phyloP scores from a whole-genome alignment of 2,888 invertebrate genomes.

The Cryptus viduatorius region DNA sequence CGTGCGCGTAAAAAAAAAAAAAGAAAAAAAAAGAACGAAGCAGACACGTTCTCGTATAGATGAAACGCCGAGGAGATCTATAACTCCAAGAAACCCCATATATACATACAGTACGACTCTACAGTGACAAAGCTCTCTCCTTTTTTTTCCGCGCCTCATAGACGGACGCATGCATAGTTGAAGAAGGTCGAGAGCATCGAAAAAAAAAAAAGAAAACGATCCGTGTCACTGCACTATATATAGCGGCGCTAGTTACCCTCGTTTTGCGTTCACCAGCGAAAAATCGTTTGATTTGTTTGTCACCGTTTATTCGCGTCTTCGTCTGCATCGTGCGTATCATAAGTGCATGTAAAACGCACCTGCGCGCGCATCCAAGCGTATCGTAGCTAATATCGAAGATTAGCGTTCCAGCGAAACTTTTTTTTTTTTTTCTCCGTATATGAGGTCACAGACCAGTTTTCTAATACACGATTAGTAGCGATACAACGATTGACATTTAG shows the following conservation, averaged over 20 bases:
- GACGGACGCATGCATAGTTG: conserved; percentile 37
- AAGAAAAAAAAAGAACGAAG: conserved; percentile 6
- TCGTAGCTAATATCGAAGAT: neutral
- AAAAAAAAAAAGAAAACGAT: conserved; percentile 43
- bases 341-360: no score
- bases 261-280: conserved; percentile 43
- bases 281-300: neutral
- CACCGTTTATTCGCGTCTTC: no score
- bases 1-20: conserved; percentile 28
- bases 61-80: conserved; percentile 15
- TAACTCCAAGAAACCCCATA: conserved; percentile 32
- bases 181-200: conserved; percentile 55
- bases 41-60: neutral
- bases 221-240: conserved; percentile 48
- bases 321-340: no score
- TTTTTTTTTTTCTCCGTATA: neutral
- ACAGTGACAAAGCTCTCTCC: conserved; percentile 39
- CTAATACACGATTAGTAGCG: conserved; percentile 6
- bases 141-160: conserved; percentile 28
- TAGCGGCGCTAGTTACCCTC: conserved; percentile 39
- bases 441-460: conserved; percentile 19
- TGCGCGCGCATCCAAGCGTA: neutral
- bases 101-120: neutral
- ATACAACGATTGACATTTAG: conserved; percentile 63
- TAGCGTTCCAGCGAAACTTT: neutral